Conservation (phyloP, 2,113 vertebrate genomes). For the Neolamprologus caudopunctatus region DNA sequence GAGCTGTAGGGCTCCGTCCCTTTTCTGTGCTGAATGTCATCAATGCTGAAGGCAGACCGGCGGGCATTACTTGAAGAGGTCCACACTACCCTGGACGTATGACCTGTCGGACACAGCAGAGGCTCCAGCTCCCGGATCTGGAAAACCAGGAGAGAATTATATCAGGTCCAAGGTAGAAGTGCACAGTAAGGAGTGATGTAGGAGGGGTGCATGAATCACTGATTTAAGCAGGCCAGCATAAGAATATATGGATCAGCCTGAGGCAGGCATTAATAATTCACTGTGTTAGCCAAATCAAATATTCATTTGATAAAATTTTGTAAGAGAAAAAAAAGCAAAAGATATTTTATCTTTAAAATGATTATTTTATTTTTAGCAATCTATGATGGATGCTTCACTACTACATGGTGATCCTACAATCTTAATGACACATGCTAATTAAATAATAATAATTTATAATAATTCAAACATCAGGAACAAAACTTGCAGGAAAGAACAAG, state of each 20-base stretch:
- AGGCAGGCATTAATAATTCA: neutral
- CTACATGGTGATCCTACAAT: neutral
- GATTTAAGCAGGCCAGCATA: neutral
- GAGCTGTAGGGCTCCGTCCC: constrained; percentile 90
- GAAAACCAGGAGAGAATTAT: neutral
- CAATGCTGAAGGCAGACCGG: constrained; percentile 79
- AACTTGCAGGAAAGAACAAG: neutral
- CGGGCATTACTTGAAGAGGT: constrained; percentile 90
- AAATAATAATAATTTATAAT: neutral
- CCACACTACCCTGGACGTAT: constrained; percentile 81
- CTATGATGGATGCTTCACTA: neutral
- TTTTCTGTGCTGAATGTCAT: constrained; percentile 82
- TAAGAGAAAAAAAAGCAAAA: neutral
- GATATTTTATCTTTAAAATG: neutral
- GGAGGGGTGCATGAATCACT: neutral
- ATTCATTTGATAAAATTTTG: neutral
- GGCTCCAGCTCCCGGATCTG: constrained; percentile 83
- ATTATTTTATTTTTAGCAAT: neutral
- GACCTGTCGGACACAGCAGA: constrained; percentile 58
- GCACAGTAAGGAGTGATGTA: neutral
- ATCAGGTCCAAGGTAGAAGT: neutral
- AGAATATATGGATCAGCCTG: neutral
- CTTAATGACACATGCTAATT: neutral
- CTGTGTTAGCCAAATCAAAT: neutral
- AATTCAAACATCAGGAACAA: neutral